Evolutionary conservation across 2,888 invertebrate genomes (phyloP), one percentile per base, ranked within the genome.

Genomic region (Dugesia japonica): DNA sequence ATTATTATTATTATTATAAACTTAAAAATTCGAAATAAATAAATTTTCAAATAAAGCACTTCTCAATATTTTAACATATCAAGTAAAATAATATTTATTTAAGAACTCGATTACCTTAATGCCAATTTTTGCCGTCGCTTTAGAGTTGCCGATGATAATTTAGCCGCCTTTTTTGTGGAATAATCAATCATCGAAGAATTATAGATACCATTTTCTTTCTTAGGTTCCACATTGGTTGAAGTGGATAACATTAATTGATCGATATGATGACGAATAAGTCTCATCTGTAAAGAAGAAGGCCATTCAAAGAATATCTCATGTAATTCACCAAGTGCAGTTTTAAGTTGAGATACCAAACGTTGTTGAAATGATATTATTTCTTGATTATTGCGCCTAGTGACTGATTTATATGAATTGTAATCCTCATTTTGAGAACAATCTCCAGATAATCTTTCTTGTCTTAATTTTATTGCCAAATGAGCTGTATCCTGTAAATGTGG

Each of bases 391-490:
- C 56, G 56, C 23, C 56, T 56, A 4, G 56, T 13, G 7, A 56
- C 56, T 20, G 23, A 56, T 9, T 56, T 56, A n/a, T 56, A 56
- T 56, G 56, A 20, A n/a, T 56, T 56, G 17, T 1, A n/a, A 56
- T 56, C 56, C 1, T 56, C 56, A 56, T 4, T 56, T 4, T 13
- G 56, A 20, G n/a, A 23, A 4, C 9, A 56, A n/a, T 56, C 56
- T 9, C 56, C 56, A 4, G 56, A 56, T 56, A 56, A 56, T 56
- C 56, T 4, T 56, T 56, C 56, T n/a, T 56, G 56, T 56, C 56
- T n/a, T 56, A 56, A 56, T 56, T 56, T 56, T 56, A 56, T 56
- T n/a, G 56, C 56, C n/a, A 56, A 56, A 4, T 56, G 56, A 56
- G 56, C 56, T 56, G 56, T 56, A 23, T 56, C 56, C 56, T 56